Conservation (phyloP, 2,797 vertebrate species). For the Crenuchus spilurus region DNA sequence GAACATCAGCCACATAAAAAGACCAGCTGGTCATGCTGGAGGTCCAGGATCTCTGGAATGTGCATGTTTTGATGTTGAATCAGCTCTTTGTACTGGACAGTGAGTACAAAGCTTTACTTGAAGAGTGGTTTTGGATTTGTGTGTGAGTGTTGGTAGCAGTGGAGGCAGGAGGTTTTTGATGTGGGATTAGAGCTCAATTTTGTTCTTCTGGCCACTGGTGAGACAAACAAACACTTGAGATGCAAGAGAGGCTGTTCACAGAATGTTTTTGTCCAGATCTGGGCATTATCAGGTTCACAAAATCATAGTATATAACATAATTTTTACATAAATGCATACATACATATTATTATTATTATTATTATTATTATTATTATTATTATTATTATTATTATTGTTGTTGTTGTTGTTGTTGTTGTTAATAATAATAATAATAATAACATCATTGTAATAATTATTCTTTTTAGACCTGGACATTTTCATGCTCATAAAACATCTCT, state of each 20-base stretch:
- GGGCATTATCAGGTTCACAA: too few relatives aligned
- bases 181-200: constrained; percentile 8
- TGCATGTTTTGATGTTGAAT: constrained; percentile 40
- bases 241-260: neutral
- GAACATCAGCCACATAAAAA: constrained; percentile 16
- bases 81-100: constrained; percentile 45
- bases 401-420: too few relatives aligned
- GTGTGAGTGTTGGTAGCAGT: constrained; percentile 8
- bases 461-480: too few relatives aligned
- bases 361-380: too few relatives aligned
- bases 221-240: neutral
- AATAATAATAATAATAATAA: too few relatives aligned
- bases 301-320: too few relatives aligned
- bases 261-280: too few relatives aligned
- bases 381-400: too few relatives aligned
- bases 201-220: neutral
- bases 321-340: too few relatives aligned
- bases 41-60: constrained; percentile 29
- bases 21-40: neutral
- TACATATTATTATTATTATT: too few relatives aligned
- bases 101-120: constrained; percentile 43
- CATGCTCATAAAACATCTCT: too few relatives aligned
- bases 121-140: constrained; percentile 22
- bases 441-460: too few relatives aligned
- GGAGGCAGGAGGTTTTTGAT: constrained; percentile 16